phyloP scores from a whole-genome alignment of 30 jellyfish, hydroid and myxozoan species.

The Pseudorhiza aurosa region DNA sequence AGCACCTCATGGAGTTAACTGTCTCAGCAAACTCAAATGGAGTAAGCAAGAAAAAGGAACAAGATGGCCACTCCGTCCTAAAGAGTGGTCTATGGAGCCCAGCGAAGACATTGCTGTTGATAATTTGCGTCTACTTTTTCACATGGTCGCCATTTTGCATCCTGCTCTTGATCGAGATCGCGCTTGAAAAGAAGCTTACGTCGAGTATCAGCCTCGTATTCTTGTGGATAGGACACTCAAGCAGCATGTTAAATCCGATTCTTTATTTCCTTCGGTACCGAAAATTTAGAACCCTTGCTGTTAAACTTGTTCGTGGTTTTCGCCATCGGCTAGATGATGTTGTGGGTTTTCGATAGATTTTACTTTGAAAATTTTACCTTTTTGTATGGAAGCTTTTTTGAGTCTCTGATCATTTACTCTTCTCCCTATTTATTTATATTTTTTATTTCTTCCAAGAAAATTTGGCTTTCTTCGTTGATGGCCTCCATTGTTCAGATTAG shows the following conservation, averaged over 20 bases:
- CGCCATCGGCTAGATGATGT: background rate
- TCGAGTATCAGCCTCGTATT: conserved; percentile 32
- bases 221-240: conserved; percentile 71
- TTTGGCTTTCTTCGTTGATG: too few relatives aligned
- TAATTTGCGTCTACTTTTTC: conserved; percentile 38
- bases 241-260: conserved; percentile 60
- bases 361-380: background rate
- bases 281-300: conserved; percentile 23
- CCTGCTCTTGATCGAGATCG: conserved; percentile 42
- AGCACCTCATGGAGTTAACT: background rate
- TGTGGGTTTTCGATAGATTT: background rate
- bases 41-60: background rate
- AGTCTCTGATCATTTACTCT: too few relatives aligned
- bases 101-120: conserved; percentile 42
- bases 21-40: background rate
- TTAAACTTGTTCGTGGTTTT: background rate
- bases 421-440: too few relatives aligned
- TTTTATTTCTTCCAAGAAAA: too few relatives aligned
- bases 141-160: conserved; percentile 78
- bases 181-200: conserved; percentile 4
- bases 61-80: background rate
- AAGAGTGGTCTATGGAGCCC: conserved; percentile 21
- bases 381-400: too few relatives aligned
- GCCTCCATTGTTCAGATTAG: too few relatives aligned
- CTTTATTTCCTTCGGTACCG: conserved; percentile 46